Base-by-base conservation (phyloP, 2,113 vertebrate species). In the Mobula hypostoma region DNA sequence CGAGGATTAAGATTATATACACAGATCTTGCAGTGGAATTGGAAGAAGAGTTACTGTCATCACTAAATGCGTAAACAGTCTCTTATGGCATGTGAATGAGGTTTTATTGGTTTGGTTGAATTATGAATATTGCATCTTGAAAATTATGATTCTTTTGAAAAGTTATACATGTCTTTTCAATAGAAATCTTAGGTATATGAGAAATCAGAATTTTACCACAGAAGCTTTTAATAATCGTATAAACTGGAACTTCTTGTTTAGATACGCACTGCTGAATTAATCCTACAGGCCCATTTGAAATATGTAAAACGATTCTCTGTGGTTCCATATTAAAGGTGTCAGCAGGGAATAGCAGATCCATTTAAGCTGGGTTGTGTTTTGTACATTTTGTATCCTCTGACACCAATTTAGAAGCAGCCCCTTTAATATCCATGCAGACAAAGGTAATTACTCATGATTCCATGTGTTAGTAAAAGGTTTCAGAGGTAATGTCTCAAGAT, bases 391-490 rank as follows among this genome's bases (percentile, higher is more conserved):
- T 93, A 36, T 93, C 91, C 91, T 93, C 70, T 74, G 91, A 93
- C 91, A 93, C 66, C 91, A 93, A 93, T 93, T 74, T 93, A 93
- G 48, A 93, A 93, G 36, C 91, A 70, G 91, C 70, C 91, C 91
- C 91, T 93, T 93, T 93, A 93, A 93, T 93, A 93, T 93, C 91
- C 68, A 93, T 48, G 70, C 91, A 93, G 91, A 93, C 91, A 93
- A 93, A 93, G 91, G 91, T 93, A 93, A 93, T 93, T 93, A 93
- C 91, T 93, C 91, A 93, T 40, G 91, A 93, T 93, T 93, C 90
- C 70, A 36, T 74, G 91, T 93, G 70, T 93, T 93, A 93, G 91
- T 93, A 93, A 93, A 93, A 93, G 91, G 68, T 93, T 93, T 74
- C 91, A 93, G 91, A 93, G 66, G 21, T 74, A 93, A 93, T 93